These are phyloP conservation scores for Addax nasomaculatus DNA, from an alignment of 2,113 vertebrate species.

Conservation along the genomic window DNA sequence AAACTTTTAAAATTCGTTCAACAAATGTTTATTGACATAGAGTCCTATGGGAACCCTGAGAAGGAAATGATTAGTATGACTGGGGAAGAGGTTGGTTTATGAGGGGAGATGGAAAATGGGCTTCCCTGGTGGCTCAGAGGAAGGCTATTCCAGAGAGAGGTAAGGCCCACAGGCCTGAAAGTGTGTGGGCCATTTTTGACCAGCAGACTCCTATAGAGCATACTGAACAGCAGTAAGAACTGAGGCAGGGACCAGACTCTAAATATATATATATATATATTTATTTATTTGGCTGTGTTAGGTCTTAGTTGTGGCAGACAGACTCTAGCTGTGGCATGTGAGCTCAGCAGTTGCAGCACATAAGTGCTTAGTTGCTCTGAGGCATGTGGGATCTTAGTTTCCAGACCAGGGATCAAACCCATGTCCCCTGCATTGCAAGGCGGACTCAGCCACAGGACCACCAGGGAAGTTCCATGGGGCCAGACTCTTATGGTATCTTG, in stretches of 20 bases:
- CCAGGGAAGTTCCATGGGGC: neutral
- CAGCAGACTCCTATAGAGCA: neutral
- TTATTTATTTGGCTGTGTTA: neutral
- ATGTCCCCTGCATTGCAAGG: neutral
- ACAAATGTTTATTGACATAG: neutral
- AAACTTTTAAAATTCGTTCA: neutral
- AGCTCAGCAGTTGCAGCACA: neutral
- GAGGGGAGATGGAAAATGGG: neutral
- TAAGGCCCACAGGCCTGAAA: neutral
- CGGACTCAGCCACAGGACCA: neutral
- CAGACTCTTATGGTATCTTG: neutral
- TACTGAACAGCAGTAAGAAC: neutral
- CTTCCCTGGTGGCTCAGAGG: too few relatives aligned
- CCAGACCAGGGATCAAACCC: neutral
- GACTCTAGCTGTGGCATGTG: neutral
- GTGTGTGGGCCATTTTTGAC: neutral
- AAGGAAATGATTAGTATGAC: neutral
- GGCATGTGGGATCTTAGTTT: neutral
- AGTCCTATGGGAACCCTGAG: neutral
- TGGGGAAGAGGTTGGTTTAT: neutral
- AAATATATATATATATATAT: neutral
- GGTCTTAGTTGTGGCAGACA: neutral
- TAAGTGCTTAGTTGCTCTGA: neutral
- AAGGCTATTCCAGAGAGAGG: neutral
- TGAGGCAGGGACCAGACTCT: neutral